A percentile compares a stretch with the other conserved stretches of the same genome.
These are phyloP conservation scores for Promerops cafer DNA, from an alignment of 2,113 vertebrate species.

Conservation along the genomic window DNA sequence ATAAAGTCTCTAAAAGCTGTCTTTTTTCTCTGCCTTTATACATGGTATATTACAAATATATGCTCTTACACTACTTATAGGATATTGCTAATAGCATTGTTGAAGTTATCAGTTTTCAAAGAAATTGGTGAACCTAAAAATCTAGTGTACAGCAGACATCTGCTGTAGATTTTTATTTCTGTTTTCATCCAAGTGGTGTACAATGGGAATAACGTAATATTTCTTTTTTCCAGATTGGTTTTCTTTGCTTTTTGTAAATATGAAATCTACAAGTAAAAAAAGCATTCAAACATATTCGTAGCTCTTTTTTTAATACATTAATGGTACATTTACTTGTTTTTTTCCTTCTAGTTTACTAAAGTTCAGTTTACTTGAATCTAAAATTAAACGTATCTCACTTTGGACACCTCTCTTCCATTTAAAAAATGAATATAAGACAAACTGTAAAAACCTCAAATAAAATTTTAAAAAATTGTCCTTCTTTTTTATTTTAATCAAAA, in stretches of 20 bases:
- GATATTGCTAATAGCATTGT: not conserved
- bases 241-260: not conserved
- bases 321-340: not conserved
- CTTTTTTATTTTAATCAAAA: not conserved
- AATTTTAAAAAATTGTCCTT: not conserved
- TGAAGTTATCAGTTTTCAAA: not conserved
- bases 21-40: not conserved
- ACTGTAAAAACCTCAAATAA: not conserved
- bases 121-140: not conserved
- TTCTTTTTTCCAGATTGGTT: not conserved
- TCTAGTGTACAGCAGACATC: accelerated
- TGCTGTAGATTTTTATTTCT: not conserved
- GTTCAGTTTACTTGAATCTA: not conserved
- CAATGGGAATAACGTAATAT: not conserved
- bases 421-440: not conserved
- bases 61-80: not conserved
- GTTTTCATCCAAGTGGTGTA: not conserved
- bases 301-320: not conserved
- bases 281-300: not conserved
- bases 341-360: not conserved
- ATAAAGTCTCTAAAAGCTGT: not conserved
- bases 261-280: not conserved
- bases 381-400: not conserved
- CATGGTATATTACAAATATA: not conserved
- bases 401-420: not conserved